A percentile compares a stretch with the other conserved stretches of the same genome.
phyloP scores from a whole-genome alignment of 2,888 invertebrate genomes.

The Caenorhabditis panamensis region DNA sequence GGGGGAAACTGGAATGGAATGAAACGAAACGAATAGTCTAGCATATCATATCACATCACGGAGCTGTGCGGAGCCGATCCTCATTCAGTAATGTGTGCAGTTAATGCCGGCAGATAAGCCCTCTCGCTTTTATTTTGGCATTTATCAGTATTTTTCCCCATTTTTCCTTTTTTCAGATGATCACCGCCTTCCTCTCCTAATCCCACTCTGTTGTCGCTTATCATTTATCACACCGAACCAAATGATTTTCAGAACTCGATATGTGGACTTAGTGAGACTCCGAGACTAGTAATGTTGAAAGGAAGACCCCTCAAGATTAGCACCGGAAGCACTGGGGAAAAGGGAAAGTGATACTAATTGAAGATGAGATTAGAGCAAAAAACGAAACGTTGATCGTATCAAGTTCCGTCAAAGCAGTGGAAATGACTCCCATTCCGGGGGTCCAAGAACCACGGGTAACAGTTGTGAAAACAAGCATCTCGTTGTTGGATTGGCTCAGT shows the following conservation, averaged over 20 bases:
- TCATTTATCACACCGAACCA: background rate
- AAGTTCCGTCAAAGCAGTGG: background rate
- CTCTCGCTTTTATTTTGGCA: slow-evolving; percentile 43
- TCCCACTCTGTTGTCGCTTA: slow-evolving; percentile 10
- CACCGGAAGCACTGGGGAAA: background rate
- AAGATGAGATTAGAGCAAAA: slow-evolving; percentile 28
- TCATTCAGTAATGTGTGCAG: slow-evolving; percentile 19
- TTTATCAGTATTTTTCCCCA: slow-evolving; percentile 19
- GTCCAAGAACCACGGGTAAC: background rate
- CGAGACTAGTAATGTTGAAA: background rate
- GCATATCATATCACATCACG: slow-evolving; percentile 9
- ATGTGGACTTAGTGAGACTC: background rate
- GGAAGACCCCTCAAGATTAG: background rate
- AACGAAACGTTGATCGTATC: background rate
- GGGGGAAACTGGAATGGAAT: too few relatives aligned
- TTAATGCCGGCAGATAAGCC: slow-evolving; percentile 50
- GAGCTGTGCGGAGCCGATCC: background rate
- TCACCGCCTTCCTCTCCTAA: slow-evolving; percentile 23
- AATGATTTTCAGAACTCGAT: background rate
- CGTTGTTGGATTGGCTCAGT: slow-evolving; percentile 20
- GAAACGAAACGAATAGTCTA: background rate
- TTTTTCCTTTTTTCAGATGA: slow-evolving; percentile 19
- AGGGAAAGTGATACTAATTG: slow-evolving; percentile 33
- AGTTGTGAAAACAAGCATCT: slow-evolving; percentile 27
- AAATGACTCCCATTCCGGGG: too few relatives aligned